Evolutionary conservation across 2,888 invertebrate genomes (phyloP).

Genomic region (Drosophila recens): DNA sequence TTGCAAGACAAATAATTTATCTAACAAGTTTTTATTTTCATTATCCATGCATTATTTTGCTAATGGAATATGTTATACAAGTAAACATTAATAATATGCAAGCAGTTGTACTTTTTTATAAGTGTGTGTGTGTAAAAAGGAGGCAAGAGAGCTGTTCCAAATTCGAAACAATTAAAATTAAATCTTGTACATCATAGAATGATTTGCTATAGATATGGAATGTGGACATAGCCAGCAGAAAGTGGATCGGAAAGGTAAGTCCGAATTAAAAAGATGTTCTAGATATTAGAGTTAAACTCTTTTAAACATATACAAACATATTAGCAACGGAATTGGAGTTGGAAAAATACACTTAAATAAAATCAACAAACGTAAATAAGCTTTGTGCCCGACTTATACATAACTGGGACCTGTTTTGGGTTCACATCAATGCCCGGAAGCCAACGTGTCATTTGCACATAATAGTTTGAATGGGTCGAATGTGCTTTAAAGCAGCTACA

Average conservation of each 20-base stretch:
- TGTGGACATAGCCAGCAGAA: neutral
- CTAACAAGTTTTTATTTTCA: conserved; percentile 21
- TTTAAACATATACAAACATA: too few relatives aligned
- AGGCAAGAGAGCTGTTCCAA: conserved; percentile 32
- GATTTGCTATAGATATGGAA: neutral
- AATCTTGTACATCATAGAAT: neutral
- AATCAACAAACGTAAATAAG: conserved; percentile 22
- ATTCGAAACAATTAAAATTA: conserved; percentile 6
- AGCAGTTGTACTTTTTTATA: conserved; percentile 59
- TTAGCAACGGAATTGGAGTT: conserved; percentile 9
- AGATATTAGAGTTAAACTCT: conserved; percentile 22
- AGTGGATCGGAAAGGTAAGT: neutral
- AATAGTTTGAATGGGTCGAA: conserved; percentile 24
- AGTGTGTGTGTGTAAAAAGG: conserved; percentile 13
- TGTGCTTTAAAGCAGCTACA: conserved; percentile 69
- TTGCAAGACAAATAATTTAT: conserved; percentile 30
- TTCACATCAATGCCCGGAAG: conserved; percentile 25
- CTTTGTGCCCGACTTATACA: conserved; percentile 53
- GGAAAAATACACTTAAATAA: conserved; percentile 15
- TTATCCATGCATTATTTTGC: conserved; percentile 42
- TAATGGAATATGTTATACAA: conserved; percentile 47
- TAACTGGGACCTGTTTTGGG: conserved; percentile 29
- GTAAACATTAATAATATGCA: conserved; percentile 41
- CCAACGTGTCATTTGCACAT: conserved; percentile 36
- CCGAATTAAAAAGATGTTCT: neutral